Percentiles rank a stretch among this genome's conserved stretches.
phyloP scores from a whole-genome alignment of 2,113 vertebrate genomes.

The Camelus dromedarius region DNA sequence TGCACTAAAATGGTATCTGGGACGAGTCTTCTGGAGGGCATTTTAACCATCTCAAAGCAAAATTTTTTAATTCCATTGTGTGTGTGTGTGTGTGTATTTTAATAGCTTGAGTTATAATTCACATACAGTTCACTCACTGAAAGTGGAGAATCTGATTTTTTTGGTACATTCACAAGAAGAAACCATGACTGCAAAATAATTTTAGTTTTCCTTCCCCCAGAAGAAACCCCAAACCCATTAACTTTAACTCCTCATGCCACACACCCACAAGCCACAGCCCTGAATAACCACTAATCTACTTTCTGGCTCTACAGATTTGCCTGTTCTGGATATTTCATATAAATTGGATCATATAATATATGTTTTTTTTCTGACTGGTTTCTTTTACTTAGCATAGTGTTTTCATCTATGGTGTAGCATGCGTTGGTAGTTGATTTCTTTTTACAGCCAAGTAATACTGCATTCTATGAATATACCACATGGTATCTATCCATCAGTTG shows the following conservation, averaged over 20 bases:
- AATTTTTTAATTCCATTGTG: neutral
- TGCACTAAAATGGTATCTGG: neutral
- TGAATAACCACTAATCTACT: neutral
- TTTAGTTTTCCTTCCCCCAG: neutral
- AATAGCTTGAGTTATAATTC: neutral
- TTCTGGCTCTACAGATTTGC: conserved; percentile 13
- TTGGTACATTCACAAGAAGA: neutral
- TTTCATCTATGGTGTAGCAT: neutral
- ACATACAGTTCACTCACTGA: neutral
- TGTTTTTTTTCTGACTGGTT: neutral
- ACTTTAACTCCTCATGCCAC: neutral
- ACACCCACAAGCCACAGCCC: neutral
- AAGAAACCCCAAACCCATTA: neutral
- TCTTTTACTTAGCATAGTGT: neutral
- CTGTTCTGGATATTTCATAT: neutral
- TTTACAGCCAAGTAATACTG: neutral
- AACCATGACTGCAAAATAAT: neutral
- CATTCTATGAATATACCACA: neutral
- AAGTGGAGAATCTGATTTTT: neutral
- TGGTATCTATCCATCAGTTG: neutral
- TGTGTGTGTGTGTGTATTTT: neutral
- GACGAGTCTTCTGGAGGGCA: neutral
- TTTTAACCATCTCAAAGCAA: neutral
- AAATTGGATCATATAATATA: neutral
- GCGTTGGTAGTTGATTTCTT: neutral